These are phyloP conservation scores for Bombus superbus DNA, from an alignment of 1,140 invertebrate species.

Conservation along the genomic window DNA sequence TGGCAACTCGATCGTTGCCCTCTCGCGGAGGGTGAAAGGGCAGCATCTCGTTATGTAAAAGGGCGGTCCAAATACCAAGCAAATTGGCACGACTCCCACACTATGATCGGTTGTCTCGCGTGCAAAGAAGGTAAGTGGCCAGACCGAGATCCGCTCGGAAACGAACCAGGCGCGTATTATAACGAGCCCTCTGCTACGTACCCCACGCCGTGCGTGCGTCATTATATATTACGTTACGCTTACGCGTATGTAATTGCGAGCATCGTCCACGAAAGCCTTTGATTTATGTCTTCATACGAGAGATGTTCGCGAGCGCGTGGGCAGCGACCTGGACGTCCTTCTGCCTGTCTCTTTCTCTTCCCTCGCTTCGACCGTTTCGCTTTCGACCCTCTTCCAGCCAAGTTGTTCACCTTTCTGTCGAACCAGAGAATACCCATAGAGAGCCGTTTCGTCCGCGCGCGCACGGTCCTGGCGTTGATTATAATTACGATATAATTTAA, in stretches of 20 bases:
- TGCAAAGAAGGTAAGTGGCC: slow-evolving; percentile 30
- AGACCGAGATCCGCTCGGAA: slow-evolving; percentile 48
- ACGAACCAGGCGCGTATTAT: slow-evolving; percentile 71
- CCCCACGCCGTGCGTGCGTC: slow-evolving; percentile 64
- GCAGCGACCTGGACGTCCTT: slow-evolving; percentile 48
- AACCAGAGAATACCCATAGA: slow-evolving; percentile 37
- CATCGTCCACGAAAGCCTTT: slow-evolving; percentile 79
- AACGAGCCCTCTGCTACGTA: slow-evolving; percentile 72
- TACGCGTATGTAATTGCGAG: slow-evolving; percentile 81
- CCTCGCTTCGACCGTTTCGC: too few relatives aligned
- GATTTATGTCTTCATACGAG: slow-evolving; percentile 81
- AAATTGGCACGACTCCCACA: slow-evolving; percentile 81
- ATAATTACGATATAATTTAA: slow-evolving; percentile 54
- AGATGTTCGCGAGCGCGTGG: slow-evolving; percentile 73
- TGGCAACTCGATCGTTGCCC: slow-evolving; percentile 53
- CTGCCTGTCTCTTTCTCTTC: not conserved
- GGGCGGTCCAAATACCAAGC: slow-evolving; percentile 76
- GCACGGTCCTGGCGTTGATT: not conserved
- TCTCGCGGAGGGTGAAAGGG: slow-evolving; percentile 57
- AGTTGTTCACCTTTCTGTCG: slow-evolving; percentile 42
- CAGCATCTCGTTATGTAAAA: slow-evolving; percentile 71
- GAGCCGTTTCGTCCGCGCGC: not conserved
- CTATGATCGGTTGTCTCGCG: slow-evolving; percentile 60
- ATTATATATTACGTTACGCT: slow-evolving; percentile 79
- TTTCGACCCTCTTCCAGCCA: not conserved